phyloP scores from a whole-genome alignment of 2,888 invertebrate genomes.

The Pyrrhosoma nymphula region DNA sequence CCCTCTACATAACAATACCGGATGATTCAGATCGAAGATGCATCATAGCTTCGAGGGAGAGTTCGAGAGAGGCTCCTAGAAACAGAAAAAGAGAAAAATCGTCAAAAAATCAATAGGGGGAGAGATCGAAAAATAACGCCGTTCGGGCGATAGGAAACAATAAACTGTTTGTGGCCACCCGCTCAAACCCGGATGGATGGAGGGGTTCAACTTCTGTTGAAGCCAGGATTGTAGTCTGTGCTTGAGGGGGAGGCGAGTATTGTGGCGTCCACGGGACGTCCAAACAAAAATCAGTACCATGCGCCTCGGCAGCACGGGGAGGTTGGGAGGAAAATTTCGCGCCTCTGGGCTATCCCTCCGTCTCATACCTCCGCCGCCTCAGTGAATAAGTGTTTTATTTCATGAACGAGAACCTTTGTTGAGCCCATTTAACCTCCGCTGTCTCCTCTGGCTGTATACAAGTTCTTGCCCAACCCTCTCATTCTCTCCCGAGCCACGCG shows the following conservation, averaged over 20 bases:
- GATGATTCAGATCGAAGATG: slow-evolving; percentile 51
- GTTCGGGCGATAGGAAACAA: slow-evolving; percentile 28
- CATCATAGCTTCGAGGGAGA: slow-evolving; percentile 30
- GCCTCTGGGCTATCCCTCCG: slow-evolving; percentile 38
- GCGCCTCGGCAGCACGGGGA: neutral
- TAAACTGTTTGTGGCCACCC: slow-evolving; percentile 57
- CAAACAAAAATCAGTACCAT: slow-evolving; percentile 62
- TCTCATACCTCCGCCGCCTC: neutral
- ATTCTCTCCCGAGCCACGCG: neutral
- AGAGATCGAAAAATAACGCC: slow-evolving; percentile 43
- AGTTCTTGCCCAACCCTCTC: slow-evolving; percentile 16
- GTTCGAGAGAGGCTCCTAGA: neutral
- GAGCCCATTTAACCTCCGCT: slow-evolving; percentile 63
- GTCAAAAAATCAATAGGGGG: slow-evolving; percentile 49
- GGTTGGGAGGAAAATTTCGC: slow-evolving; percentile 52
- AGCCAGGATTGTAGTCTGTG: slow-evolving; percentile 1
- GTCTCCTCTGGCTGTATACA: slow-evolving; percentile 48
- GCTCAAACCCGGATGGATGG: slow-evolving; percentile 29
- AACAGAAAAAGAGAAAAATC: neutral
- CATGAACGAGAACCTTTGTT: slow-evolving; percentile 62
- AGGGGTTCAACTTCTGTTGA: slow-evolving; percentile 43
- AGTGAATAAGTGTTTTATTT: slow-evolving; percentile 62
- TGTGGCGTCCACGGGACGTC: slow-evolving; percentile 58
- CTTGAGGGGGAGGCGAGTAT: slow-evolving; percentile 21
- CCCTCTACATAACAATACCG: slow-evolving; percentile 43